Percentiles rank a stretch among this genome's conserved stretches.
Conservation (phyloP, 1,140 invertebrate genomes). For the Arion vulgaris region DNA sequence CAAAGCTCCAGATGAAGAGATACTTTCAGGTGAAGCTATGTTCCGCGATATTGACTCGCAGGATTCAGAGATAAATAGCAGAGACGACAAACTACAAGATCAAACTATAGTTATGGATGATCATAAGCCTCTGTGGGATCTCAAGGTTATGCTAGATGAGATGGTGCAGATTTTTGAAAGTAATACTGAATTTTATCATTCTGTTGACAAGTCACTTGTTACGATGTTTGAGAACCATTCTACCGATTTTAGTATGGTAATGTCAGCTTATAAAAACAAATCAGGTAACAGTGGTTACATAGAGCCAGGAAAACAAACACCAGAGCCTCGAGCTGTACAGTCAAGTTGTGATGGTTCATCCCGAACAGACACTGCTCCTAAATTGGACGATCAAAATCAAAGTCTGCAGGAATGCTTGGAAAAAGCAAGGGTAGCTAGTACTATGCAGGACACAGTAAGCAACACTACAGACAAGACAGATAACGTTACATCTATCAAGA, state of each 20-base stretch:
- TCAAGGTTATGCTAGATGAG: not conserved
- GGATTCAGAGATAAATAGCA: not conserved
- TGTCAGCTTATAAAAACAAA: conserved; percentile 3
- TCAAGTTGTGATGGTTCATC: not conserved
- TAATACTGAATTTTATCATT: not conserved
- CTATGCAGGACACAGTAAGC: not conserved
- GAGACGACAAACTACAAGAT: not conserved
- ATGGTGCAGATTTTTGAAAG: not conserved
- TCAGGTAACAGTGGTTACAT: conserved; percentile 24
- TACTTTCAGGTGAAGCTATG: not conserved
- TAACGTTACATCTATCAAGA: not conserved
- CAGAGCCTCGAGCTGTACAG: not conserved
- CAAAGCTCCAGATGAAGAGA: not conserved
- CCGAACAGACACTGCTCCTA: not conserved
- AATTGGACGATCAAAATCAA: not conserved
- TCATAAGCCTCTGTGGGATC: not conserved
- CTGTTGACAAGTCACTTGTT: not conserved
- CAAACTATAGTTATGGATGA: not conserved
- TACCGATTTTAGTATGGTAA: not conserved
- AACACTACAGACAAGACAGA: not conserved
- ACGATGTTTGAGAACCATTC: not conserved
- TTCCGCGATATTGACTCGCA: not conserved
- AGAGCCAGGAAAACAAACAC: not conserved
- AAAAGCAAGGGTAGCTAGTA: conserved; percentile 16
- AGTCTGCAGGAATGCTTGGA: conserved; percentile 1